phyloP scores from a whole-genome alignment of 2,888 invertebrate species.

The Andrena chrysosceles region DNA sequence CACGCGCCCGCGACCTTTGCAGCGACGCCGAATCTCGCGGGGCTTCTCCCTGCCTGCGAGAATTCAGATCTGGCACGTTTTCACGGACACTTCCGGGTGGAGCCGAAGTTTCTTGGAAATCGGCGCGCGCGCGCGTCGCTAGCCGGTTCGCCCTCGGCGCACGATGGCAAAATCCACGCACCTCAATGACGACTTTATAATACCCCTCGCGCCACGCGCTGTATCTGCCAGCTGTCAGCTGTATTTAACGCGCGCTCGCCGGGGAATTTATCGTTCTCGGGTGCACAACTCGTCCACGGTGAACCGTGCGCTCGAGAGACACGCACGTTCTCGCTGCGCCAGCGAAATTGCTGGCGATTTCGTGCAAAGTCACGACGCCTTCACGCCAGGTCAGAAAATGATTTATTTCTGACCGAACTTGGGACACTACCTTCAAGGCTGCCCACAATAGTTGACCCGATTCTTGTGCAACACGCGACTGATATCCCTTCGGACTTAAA shows the following conservation, averaged over 20 bases:
- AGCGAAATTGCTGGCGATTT: neutral
- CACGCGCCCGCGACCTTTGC: neutral
- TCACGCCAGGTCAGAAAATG: neutral
- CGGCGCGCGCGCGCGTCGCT: neutral
- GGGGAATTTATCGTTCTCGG: slow-evolving; percentile 4
- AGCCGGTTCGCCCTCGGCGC: too few relatives aligned
- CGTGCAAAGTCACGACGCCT: neutral
- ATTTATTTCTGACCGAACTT: slow-evolving; percentile 42
- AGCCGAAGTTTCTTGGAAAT: slow-evolving; percentile 3
- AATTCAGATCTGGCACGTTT: slow-evolving; percentile 18
- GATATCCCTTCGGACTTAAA: neutral
- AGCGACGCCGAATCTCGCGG: neutral
- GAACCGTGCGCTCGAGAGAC: neutral
- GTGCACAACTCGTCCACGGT: neutral
- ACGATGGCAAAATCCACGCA: slow-evolving; percentile 6
- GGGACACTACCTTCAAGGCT: slow-evolving; percentile 29
- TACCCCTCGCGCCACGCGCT: neutral
- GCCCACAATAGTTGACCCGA: slow-evolving; percentile 22
- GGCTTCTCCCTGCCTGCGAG: neutral
- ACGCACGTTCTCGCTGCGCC: too few relatives aligned
- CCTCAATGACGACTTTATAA: slow-evolving; percentile 7
- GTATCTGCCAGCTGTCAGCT: neutral
- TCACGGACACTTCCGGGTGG: slow-evolving; percentile 24
- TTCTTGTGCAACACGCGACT: neutral
- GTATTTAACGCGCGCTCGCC: neutral